Evolutionary conservation across 2,888 invertebrate genomes (phyloP).

Genomic region (Creontiades dilutus): DNA sequence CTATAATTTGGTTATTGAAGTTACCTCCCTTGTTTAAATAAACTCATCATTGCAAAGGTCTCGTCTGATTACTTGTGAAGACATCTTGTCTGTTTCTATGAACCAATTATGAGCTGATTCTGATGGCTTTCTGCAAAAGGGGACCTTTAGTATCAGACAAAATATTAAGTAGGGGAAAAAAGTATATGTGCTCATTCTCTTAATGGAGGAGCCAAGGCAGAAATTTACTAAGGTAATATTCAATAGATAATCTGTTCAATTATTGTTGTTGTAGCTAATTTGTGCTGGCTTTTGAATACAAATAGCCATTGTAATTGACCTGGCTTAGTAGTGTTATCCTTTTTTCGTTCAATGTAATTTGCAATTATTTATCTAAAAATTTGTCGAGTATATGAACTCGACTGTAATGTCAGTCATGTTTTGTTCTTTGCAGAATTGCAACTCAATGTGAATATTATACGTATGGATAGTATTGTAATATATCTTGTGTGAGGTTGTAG

Average conservation of each 20-base stretch:
- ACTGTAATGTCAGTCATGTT: background rate
- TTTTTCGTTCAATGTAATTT: background rate
- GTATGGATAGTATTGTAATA: constrained; percentile 13
- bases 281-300: background rate
- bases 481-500: constrained; percentile 45
- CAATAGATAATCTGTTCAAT: too few species aligned
- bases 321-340: background rate
- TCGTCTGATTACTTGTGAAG: too few species aligned
- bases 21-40: too few species aligned
- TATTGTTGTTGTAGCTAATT: too few species aligned
- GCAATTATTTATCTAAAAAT: background rate
- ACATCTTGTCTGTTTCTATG: background rate
- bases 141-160: background rate
- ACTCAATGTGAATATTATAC: constrained; percentile 22
- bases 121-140: background rate
- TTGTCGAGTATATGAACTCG: background rate
- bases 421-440: background rate
- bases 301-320: background rate
- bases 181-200: too few species aligned
- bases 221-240: too few species aligned
- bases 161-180: too few species aligned
- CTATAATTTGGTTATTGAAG: too few species aligned
- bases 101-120: background rate
- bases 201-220: too few species aligned
- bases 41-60: too few species aligned